These are phyloP conservation scores for Augochlora pura DNA, from an alignment of 1,140 invertebrate genomes.

Conservation along the genomic window DNA sequence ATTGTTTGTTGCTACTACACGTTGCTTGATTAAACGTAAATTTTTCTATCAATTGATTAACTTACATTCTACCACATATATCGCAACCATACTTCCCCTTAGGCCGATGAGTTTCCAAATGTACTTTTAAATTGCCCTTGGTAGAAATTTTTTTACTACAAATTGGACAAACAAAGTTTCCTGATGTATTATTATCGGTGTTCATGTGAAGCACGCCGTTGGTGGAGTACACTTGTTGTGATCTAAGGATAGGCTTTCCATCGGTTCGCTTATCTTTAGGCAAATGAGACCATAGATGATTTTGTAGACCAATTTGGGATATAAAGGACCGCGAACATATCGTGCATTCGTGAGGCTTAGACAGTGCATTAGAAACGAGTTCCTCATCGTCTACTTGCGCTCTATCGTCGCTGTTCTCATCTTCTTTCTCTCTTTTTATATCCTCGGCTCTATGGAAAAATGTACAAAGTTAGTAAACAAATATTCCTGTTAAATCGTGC, in stretches of 20 bases:
- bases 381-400: conserved; percentile 55
- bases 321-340: conserved; percentile 79
- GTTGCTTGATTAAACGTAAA: not conserved
- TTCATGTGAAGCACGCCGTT: conserved; percentile 74
- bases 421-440: conserved; percentile 40
- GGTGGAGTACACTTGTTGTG: conserved; percentile 72
- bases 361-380: conserved; percentile 60
- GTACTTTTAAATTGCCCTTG: conserved; percentile 84
- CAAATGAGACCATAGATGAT: conserved; percentile 82
- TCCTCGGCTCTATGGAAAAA: conserved; percentile 18
- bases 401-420: conserved; percentile 54
- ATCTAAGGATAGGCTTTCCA: conserved; percentile 64
- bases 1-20: conserved; percentile 20
- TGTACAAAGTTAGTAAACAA: not conserved
- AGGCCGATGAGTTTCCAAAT: conserved; percentile 84
- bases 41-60: conserved; percentile 48
- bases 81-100: conserved; percentile 84
- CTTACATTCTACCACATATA: conserved; percentile 86
- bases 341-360: conserved; percentile 80
- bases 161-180: conserved; percentile 81
- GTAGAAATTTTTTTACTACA: conserved; percentile 84
- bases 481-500: not conserved
- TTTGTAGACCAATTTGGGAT: conserved; percentile 80
- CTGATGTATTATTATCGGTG: conserved; percentile 64
- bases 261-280: conserved; percentile 67